Evolutionary conservation across 1,140 invertebrate genomes (phyloP), one percentile per base, ranked within the genome.

Genomic region (Aleiodes sp.): DNA sequence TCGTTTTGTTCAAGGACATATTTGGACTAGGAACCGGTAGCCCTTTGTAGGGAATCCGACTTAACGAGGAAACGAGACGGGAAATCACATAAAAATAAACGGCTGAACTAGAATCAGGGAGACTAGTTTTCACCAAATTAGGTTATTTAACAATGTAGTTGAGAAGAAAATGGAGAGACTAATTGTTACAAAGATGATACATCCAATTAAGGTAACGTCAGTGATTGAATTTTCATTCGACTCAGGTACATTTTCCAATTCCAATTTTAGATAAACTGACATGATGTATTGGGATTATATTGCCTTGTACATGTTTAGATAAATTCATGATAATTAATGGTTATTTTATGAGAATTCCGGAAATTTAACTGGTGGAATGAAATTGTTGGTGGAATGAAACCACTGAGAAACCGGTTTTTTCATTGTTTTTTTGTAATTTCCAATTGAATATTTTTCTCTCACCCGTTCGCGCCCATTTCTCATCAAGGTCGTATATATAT

Each of bases 361-460:
- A 8, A 7, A 9, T 52, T 52, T 24, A 12, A 7, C 21, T 7
- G 21, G 46, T 24, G 26, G 7, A 52, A 52, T n/a, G 26, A 52
- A 52, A 16, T 24, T 12, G 46, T 2, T 24, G 16, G 28, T 59
- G 56, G 19, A 56, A 26, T 59, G 28, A 3, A 10, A 28, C 21
- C 21, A 26, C 9, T 31, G 14, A 4, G 12, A 31, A 59, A 59
- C 56, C 56, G 28, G 56, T 59, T n/a, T n/a, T 59, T 9, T 29
- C n/a, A 29, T 26, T 56, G 8, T 31, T 59, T 59, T 59, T 16
- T 29, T n/a, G 9, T 33, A 26, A 31, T 59, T 59, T 59, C 56
- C 56, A 28, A 59, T 59, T 59, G 56, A 59, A 59, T 31, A 59
- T 59, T 31, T 59, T 33, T 59, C 24, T 16, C 21, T 7, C 14